Evolutionary conservation across 64 coral and sea anemone genomes (phyloP).

Genomic region (Porites lutea): DNA sequence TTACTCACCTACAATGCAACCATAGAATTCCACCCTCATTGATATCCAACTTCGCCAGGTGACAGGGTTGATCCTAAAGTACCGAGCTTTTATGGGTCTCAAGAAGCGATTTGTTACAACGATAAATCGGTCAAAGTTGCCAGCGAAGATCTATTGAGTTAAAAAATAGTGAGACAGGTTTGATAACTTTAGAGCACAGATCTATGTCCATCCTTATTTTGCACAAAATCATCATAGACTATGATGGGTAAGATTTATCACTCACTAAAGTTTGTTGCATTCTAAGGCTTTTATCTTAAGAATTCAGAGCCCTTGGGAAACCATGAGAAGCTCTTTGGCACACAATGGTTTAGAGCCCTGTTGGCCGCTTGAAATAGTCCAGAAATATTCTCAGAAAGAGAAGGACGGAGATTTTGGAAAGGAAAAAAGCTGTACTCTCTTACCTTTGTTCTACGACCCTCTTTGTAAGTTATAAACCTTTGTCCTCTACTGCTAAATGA

Average conservation of each 20-base stretch:
- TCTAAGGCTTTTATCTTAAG: too few species aligned
- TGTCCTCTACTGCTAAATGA: slow-evolving; percentile 58
- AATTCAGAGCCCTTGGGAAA: too few species aligned
- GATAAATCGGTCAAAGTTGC: slow-evolving; percentile 71
- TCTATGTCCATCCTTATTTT: not conserved
- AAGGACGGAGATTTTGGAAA: too few species aligned
- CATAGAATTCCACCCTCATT: slow-evolving; percentile 90
- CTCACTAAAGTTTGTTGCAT: too few species aligned
- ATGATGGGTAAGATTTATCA: too few species aligned
- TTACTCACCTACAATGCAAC: slow-evolving; percentile 81
- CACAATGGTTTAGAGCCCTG: too few species aligned
- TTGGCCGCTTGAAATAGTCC: too few species aligned
- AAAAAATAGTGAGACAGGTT: not conserved
- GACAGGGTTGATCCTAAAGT: slow-evolving; percentile 74
- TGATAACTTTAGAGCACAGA: not conserved
- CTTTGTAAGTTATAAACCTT: slow-evolving; percentile 55
- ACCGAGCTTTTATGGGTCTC: slow-evolving; percentile 58
- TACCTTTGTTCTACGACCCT: slow-evolving; percentile 45
- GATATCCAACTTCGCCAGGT: slow-evolving; percentile 75
- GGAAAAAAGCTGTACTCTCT: too few species aligned
- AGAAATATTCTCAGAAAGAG: too few species aligned
- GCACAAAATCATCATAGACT: too few species aligned
- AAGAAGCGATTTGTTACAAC: slow-evolving; percentile 46
- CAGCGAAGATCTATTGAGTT: slow-evolving; percentile 56
- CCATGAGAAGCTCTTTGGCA: too few species aligned